Conservation (phyloP, 2,888 invertebrate genomes). For the Ischnus inquisitorius region DNA sequence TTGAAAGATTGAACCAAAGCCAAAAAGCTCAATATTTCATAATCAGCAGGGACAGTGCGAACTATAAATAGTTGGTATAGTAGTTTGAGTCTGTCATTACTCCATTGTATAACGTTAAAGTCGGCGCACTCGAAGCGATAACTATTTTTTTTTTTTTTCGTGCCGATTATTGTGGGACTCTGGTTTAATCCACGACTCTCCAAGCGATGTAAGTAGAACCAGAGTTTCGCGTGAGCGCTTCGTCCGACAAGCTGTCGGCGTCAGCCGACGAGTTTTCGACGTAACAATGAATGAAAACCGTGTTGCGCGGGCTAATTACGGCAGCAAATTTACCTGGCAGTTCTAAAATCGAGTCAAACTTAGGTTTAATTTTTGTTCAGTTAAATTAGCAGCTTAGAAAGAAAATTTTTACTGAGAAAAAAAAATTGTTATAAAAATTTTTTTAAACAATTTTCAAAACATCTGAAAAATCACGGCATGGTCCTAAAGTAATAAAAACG, state of each 20-base stretch:
- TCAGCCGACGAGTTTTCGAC: background rate
- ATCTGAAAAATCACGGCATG: no score
- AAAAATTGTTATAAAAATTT: background rate
- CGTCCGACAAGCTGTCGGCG: background rate
- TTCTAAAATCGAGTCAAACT: no score
- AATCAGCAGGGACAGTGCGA: slow-evolving; percentile 60
- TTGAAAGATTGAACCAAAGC: slow-evolving; percentile 57
- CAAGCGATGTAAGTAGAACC: background rate
- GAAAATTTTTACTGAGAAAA: no score
- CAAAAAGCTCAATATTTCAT: slow-evolving; percentile 68
- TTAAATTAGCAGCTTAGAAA: no score
- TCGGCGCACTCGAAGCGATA: background rate
- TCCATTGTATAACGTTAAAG: slow-evolving; percentile 63
- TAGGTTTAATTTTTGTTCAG: background rate
- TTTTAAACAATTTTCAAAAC: no score
- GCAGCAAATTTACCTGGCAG: no score
- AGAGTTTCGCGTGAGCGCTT: background rate
- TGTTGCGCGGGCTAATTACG: background rate
- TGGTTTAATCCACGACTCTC: slow-evolving; percentile 11
- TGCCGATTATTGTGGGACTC: slow-evolving; percentile 7
- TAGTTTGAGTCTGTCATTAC: slow-evolving; percentile 51
- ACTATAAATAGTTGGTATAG: slow-evolving; percentile 63
- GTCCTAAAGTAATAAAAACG: no score
- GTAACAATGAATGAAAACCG: slow-evolving; percentile 12
- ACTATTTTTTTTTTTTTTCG: slow-evolving; percentile 32